phyloP scores from a whole-genome alignment of 2,797 vertebrate genomes.

The Melanotaenia nigrans region DNA sequence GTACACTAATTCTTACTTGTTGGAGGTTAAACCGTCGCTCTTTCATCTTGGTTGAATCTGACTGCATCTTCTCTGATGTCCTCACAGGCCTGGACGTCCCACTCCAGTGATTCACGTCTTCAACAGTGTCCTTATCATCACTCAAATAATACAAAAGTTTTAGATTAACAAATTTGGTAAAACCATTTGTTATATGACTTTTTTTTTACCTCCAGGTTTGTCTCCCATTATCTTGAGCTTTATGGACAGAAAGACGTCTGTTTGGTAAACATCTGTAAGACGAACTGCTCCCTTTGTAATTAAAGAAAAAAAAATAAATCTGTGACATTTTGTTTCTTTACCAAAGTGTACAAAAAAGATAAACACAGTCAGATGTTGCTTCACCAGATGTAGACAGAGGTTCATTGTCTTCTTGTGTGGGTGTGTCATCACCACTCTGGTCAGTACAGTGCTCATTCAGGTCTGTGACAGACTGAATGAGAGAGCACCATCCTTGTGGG shows the following conservation, averaged over 20 bases:
- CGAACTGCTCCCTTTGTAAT: constrained; percentile 46
- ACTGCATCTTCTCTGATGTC: constrained; percentile 45
- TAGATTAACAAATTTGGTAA: constrained; percentile 8
- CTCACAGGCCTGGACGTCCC: constrained; percentile 22
- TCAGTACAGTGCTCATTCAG: constrained; percentile 42
- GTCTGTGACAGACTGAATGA: constrained; percentile 44
- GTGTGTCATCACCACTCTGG: constrained; percentile 57
- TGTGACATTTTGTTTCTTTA: not conserved
- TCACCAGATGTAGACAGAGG: constrained; percentile 39
- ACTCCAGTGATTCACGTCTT: constrained; percentile 33
- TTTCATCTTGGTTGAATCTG: constrained; percentile 54
- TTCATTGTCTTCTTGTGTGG: constrained; percentile 44
- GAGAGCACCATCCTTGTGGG: constrained; percentile 52
- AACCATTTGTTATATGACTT: not conserved
- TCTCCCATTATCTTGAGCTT: constrained; percentile 42
- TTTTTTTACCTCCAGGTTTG: constrained; percentile 59
- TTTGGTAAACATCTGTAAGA: constrained; percentile 16
- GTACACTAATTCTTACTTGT: constrained; percentile 47
- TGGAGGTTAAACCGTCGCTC: constrained; percentile 38
- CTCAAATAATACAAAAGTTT: constrained; percentile 39
- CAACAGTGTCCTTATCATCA: constrained; percentile 55
- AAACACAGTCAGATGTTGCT: not conserved
- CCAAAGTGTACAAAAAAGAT: not conserved
- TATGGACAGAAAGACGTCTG: constrained; percentile 21
- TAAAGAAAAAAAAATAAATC: constrained; percentile 28